Base-by-base conservation (phyloP, 2,797 vertebrate species). In the Cuculus canorus region DNA sequence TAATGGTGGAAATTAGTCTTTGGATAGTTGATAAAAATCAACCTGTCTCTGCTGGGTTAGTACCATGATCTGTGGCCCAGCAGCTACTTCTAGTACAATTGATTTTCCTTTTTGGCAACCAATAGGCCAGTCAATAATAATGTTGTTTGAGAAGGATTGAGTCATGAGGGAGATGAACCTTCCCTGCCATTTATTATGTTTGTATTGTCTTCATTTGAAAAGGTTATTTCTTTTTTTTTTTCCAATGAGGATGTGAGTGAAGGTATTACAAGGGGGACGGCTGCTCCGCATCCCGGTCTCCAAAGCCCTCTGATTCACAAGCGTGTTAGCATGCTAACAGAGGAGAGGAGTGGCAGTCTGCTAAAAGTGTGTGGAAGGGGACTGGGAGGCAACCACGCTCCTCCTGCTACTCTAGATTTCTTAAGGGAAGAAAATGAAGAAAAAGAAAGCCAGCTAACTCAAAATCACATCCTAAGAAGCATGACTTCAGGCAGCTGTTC, bases 81-180 rank as follows among this genome's bases (percentile, higher is more conserved):
- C 86, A 97, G 97, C 95, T 94, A 97, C 95, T 98, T 96, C 97
- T 96, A 97, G 97, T 97, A 98, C 97, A 98, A 98, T 98, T 97
- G 98, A 98, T 98, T 98, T 98, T 97, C 94, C 92, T 97, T 98
- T 98, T 98, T 98, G 98, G 98, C 98, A 98, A 98, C 98, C 96
- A 96, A 98, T 97, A 97, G 97, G 94, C 92, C 97, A 98, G 97
- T 98, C 98, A 98, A 98, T 98, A 98, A 98, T 98, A 98, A 98
- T 97, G 97, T 96, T 97, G 97, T 98, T 98, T 98, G 97, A 98
- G 96, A 97, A 97, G 94, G 97, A 98, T 66, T 97, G 97, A 98
- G 96, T 97, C 97, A 98, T 96, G 95, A 97, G 90, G 94, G 97
- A 98, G 97, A 97, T 90, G 97, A 98, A 97, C 95, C 95, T 94